Evolutionary conservation across 1,140 invertebrate species (phyloP).

Genomic region (Euwallacea similis): DNA sequence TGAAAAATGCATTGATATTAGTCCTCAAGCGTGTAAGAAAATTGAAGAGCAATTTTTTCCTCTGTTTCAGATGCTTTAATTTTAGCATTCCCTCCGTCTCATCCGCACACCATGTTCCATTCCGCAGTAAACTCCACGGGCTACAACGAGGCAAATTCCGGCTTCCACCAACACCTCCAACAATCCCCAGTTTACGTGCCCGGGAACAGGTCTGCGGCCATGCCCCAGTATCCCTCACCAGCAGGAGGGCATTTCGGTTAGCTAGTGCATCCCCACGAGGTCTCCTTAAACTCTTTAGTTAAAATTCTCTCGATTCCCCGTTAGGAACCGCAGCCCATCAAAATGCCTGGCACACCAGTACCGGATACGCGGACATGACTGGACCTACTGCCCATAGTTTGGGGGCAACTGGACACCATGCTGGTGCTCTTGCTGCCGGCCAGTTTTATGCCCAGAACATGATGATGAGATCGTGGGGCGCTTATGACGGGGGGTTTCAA

Average conservation of each 20-base stretch:
- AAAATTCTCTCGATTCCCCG: background rate
- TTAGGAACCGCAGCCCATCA: constrained; percentile 46
- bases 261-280: background rate
- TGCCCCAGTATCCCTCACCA: constrained; percentile 53
- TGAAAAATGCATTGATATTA: too few species aligned
- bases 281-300: too few species aligned
- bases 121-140: constrained; percentile 50
- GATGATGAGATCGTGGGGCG: constrained; percentile 78
- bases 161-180: constrained; percentile 53
- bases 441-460: constrained; percentile 72
- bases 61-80: constrained; percentile 37
- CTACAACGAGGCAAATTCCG: constrained; percentile 53
- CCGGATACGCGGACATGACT: constrained; percentile 51
- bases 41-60: too few species aligned
- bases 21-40: too few species aligned
- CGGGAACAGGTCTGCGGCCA: constrained; percentile 52
- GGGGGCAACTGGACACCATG: constrained; percentile 44
- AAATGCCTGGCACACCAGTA: constrained; percentile 49
- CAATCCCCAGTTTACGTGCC: constrained; percentile 59
- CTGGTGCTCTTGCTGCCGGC: constrained; percentile 53
- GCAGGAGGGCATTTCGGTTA: constrained; percentile 48
- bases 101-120: constrained; percentile 49
- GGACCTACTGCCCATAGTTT: constrained; percentile 46
- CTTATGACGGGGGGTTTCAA: constrained; percentile 76
- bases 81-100: constrained; percentile 11